Evolutionary conservation across 2,888 invertebrate species (phyloP).

Genomic region (Drosophila lutescens): DNA sequence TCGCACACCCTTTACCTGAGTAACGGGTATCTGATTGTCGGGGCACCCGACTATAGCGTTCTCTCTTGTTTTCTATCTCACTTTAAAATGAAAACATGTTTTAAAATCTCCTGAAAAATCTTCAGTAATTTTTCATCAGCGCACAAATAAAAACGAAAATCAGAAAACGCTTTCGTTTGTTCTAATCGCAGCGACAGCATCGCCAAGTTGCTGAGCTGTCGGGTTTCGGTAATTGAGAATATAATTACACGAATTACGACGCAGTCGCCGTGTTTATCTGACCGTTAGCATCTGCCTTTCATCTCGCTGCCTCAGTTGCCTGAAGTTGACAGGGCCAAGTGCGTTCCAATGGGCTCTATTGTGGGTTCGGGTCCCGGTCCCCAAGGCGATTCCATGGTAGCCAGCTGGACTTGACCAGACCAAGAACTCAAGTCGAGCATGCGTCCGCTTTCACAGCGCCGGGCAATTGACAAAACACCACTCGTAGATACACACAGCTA

Average conservation of each 20-base stretch:
- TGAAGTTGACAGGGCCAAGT: conserved; percentile 70
- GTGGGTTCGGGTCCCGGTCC: conserved; percentile 7
- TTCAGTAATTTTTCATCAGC: neutral
- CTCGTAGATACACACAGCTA: conserved; percentile 19
- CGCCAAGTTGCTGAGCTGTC: conserved; percentile 37
- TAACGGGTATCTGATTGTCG: too few species aligned
- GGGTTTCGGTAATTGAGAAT: conserved; percentile 81
- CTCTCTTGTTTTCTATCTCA: too few species aligned
- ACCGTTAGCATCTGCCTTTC: conserved; percentile 71
- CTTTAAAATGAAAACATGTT: too few species aligned
- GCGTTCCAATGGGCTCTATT: conserved; percentile 49
- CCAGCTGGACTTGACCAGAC: conserved; percentile 3
- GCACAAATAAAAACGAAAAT: conserved; percentile 27
- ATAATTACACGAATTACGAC: conserved; percentile 83
- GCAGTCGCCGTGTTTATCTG: conserved; percentile 75
- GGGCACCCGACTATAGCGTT: too few species aligned
- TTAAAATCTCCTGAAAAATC: neutral
- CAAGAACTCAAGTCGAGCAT: conserved; percentile 41
- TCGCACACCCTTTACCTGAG: too few species aligned
- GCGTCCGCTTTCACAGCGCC: conserved; percentile 73
- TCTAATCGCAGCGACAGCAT: conserved; percentile 47
- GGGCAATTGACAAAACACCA: conserved; percentile 56
- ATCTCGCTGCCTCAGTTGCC: conserved; percentile 50
- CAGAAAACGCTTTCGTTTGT: conserved; percentile 46
- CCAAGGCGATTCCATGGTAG: conserved; percentile 25